Conservation (phyloP, 2,888 invertebrate species). For the Digitonthophagus gazella region DNA sequence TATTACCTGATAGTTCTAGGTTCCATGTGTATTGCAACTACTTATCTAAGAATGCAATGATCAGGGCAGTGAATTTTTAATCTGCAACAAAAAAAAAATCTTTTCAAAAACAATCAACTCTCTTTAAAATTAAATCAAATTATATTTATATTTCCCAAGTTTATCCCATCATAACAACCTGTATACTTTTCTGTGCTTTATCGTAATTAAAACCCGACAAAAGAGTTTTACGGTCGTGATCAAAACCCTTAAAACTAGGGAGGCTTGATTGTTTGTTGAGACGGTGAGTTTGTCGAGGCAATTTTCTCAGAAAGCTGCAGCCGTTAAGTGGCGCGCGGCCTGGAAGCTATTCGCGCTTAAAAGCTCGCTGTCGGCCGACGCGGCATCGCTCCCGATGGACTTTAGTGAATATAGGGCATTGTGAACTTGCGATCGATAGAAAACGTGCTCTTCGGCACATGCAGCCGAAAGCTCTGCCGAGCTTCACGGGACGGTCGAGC, state of each 20-base stretch:
- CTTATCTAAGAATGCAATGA: conserved; percentile 14
- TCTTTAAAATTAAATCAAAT: no score
- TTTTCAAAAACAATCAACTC: neutral
- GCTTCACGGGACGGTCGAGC: neutral
- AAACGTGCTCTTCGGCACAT: neutral
- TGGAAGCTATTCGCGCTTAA: neutral
- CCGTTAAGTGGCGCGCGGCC: neutral
- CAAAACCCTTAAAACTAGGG: no score
- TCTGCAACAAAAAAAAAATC: conserved; percentile 20
- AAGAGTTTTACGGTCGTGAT: no score
- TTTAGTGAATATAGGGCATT: neutral
- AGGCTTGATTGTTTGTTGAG: neutral
- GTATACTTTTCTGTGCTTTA: no score
- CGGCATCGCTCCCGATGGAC: neutral
- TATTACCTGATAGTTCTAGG: conserved; percentile 28
- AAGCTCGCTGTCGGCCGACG: neutral
- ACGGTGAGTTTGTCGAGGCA: neutral
- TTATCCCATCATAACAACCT: no score
- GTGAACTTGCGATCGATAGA: neutral
- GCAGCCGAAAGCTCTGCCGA: neutral
- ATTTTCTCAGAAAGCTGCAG: neutral
- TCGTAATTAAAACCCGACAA: no score
- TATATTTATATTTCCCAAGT: no score
- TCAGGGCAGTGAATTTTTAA: conserved; percentile 23
- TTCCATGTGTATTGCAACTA: conserved; percentile 28